These are phyloP conservation scores for Hoplias malabaricus DNA, from an alignment of 2,113 vertebrate genomes.

Conservation along the genomic window DNA sequence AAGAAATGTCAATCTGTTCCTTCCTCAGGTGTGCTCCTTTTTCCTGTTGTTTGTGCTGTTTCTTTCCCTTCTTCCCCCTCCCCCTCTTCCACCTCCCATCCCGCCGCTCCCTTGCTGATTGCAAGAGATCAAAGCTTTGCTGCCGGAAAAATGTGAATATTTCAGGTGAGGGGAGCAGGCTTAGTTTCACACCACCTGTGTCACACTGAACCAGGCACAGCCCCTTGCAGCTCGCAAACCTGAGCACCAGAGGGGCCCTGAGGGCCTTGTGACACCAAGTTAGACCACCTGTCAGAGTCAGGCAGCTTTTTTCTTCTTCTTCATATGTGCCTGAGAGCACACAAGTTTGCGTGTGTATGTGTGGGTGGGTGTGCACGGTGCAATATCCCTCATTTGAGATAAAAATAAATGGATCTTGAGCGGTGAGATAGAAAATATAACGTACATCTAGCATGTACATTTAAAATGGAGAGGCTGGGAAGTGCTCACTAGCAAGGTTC, in stretches of 20 bases:
- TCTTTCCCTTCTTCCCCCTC: conserved; percentile 56
- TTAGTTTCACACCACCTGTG: conserved; percentile 74
- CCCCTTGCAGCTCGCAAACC: conserved; percentile 67
- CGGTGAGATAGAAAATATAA: conserved; percentile 73
- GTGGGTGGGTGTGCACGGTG: neutral
- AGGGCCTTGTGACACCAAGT: conserved; percentile 70
- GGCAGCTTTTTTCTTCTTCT: conserved; percentile 61
- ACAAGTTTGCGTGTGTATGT: conserved; percentile 28
- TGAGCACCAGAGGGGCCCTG: conserved; percentile 63
- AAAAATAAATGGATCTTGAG: conserved; percentile 82
- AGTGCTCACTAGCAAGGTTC: conserved; percentile 33
- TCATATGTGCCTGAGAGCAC: conserved; percentile 43
- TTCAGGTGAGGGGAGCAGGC: conserved; percentile 73
- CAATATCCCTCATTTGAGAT: conserved; percentile 67
- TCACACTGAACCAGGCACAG: conserved; percentile 62
- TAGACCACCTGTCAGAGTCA: conserved; percentile 74
- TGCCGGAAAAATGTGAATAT: conserved; percentile 76
- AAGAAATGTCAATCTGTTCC: conserved; percentile 78
- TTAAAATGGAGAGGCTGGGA: conserved; percentile 29
- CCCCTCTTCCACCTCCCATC: neutral
- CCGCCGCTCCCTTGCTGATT: conserved; percentile 68
- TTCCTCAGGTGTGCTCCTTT: conserved; percentile 76
- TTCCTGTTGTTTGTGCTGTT: conserved; percentile 74
- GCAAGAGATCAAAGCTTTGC: conserved; percentile 75
- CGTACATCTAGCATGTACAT: conserved; percentile 57